These are phyloP conservation scores for Xiphydria camelus DNA, from an alignment of 2,888 invertebrate genomes.

Conservation along the genomic window DNA sequence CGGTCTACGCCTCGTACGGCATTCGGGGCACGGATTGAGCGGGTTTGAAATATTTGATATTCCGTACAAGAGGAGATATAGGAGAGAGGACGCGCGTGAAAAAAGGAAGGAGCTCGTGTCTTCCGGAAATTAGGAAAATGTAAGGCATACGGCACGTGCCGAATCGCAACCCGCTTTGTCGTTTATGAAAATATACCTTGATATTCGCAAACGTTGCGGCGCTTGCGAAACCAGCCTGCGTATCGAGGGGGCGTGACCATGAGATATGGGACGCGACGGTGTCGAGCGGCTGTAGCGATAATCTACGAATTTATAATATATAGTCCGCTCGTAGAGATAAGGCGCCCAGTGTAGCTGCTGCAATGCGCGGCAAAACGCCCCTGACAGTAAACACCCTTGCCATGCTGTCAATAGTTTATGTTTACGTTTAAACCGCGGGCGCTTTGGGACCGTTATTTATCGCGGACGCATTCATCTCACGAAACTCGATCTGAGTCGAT, in stretches of 20 bases:
- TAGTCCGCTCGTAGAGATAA: conserved; percentile 52
- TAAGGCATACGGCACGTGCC: too few relatives aligned
- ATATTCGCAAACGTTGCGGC: not conserved
- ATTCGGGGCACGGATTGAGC: too few relatives aligned
- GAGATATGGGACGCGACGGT: conserved; percentile 13
- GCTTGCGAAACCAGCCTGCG: not conserved
- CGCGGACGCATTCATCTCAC: conserved; percentile 5
- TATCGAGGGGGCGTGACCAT: conserved; percentile 1
- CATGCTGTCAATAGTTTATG: conserved; percentile 28
- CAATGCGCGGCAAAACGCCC: conserved; percentile 30
- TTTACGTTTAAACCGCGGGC: conserved; percentile 19
- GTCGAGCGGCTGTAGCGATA: conserved; percentile 35
- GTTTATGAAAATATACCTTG: not conserved
- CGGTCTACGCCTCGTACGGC: too few relatives aligned
- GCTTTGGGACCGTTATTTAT: conserved; percentile 29
- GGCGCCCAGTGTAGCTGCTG: conserved; percentile 26
- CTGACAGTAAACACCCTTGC: conserved; percentile 38
- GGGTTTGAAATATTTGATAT: too few relatives aligned
- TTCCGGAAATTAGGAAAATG: too few relatives aligned
- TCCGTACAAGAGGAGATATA: too few relatives aligned
- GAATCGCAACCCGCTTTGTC: too few relatives aligned
- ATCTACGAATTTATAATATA: conserved; percentile 40
- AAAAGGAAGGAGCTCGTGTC: too few relatives aligned
- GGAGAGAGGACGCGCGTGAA: too few relatives aligned
- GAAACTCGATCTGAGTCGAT: not conserved